These are phyloP conservation scores for Toxotes jaculatrix DNA, from an alignment of 2,113 vertebrate species.

Conservation along the genomic window DNA sequence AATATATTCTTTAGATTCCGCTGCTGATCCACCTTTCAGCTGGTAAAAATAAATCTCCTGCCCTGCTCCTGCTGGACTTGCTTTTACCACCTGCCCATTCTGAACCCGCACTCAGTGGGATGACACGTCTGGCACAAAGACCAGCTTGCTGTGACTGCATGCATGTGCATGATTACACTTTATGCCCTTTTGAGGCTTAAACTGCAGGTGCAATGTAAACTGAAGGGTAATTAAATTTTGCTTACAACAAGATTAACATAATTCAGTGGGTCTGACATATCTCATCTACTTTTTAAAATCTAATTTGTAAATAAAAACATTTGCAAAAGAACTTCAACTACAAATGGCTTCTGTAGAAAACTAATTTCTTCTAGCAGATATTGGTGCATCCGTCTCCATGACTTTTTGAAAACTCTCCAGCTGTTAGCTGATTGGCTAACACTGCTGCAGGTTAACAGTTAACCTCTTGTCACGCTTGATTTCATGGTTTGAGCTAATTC, in stretches of 20 bases:
- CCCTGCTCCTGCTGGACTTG: slow-evolving; percentile 26
- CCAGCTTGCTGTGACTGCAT: slow-evolving; percentile 20
- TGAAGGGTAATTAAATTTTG: slow-evolving; percentile 31
- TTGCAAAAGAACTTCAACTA: neutral
- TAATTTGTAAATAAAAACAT: neutral
- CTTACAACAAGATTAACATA: slow-evolving; percentile 20
- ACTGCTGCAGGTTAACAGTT: slow-evolving; percentile 65
- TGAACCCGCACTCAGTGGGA: slow-evolving; percentile 42
- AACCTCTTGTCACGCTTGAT: slow-evolving; percentile 57
- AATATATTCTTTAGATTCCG: slow-evolving; percentile 4
- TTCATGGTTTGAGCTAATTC: slow-evolving; percentile 50
- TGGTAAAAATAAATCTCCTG: slow-evolving; percentile 15
- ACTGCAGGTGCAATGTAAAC: slow-evolving; percentile 53
- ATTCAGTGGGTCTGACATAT: neutral
- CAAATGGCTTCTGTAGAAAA: neutral
- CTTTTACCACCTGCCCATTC: slow-evolving; percentile 48
- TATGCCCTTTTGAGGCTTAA: slow-evolving; percentile 30
- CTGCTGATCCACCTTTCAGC: slow-evolving; percentile 23
- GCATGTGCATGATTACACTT: slow-evolving; percentile 21
- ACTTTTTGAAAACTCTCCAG: neutral
- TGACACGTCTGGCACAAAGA: slow-evolving; percentile 31
- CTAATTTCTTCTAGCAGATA: neutral
- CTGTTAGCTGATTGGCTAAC: neutral
- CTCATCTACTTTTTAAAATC: neutral
- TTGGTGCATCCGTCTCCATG: neutral